These are phyloP conservation scores for Nannoperca obscura DNA, from an alignment of 2,797 vertebrate genomes.

Conservation along the genomic window DNA sequence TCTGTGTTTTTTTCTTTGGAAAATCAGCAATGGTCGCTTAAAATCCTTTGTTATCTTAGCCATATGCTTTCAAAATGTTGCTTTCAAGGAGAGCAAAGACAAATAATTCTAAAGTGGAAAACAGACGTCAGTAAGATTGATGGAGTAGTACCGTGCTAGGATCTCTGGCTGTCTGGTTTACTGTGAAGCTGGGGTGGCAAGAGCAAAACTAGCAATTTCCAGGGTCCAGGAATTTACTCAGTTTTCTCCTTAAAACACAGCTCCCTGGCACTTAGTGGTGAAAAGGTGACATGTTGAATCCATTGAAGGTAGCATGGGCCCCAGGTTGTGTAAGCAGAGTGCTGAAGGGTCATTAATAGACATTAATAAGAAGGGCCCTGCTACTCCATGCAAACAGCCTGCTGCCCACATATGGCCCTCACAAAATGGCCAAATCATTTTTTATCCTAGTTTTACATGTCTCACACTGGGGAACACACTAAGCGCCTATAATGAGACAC, in stretches of 20 bases:
- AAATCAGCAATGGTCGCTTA: conserved; percentile 19
- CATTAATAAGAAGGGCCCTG: conserved; percentile 65
- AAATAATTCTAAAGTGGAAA: conserved; percentile 46
- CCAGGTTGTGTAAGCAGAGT: conserved; percentile 75
- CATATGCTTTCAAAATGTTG: conserved; percentile 42
- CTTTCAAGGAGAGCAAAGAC: conserved; percentile 47
- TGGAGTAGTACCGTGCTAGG: conserved; percentile 41
- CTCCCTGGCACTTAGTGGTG: conserved; percentile 60
- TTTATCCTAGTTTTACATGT: conserved; percentile 71
- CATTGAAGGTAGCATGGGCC: conserved; percentile 68
- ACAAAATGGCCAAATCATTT: conserved; percentile 69
- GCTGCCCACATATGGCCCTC: conserved; percentile 50
- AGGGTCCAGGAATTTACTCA: conserved; percentile 58
- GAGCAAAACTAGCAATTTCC: conserved; percentile 54
- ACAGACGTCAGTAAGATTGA: conserved; percentile 67
- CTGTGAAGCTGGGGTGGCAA: conserved; percentile 43
- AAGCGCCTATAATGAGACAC: conserved; percentile 70
- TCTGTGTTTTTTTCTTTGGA: not conserved
- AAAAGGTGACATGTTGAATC: conserved; percentile 82
- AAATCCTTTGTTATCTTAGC: conserved; percentile 15
- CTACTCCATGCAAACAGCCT: conserved; percentile 32
- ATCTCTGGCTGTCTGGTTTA: conserved; percentile 58
- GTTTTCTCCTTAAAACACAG: conserved; percentile 70
- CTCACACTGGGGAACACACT: conserved; percentile 54
- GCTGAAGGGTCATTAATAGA: conserved; percentile 76